Conservation (phyloP, 2,888 invertebrate genomes). For the Zelleria hepariella region DNA sequence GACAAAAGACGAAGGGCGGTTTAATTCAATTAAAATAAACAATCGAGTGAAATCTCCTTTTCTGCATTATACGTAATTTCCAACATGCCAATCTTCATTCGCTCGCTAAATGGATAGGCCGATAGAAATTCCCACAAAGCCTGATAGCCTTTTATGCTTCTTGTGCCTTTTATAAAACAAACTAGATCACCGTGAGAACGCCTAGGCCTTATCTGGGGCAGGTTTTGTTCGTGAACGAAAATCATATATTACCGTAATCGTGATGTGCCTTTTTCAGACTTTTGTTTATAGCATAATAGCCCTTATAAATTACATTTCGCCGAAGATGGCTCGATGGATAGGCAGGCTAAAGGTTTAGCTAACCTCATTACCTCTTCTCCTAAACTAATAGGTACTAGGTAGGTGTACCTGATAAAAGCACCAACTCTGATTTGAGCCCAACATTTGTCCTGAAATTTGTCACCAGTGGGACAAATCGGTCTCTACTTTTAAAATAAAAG, state of each 20-base stretch:
- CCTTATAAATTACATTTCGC: neutral
- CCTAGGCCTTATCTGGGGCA: neutral
- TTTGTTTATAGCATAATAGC: neutral
- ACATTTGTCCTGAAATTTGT: no score
- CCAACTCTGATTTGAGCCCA: no score
- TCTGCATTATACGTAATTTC: neutral
- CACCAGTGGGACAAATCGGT: no score
- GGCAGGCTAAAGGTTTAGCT: neutral
- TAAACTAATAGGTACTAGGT: no score
- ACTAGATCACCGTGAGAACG: neutral
- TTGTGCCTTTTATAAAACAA: neutral
- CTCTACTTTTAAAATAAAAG: no score
- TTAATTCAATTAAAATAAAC: conserved; percentile 1
- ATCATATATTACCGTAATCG: neutral
- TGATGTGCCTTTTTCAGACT: neutral
- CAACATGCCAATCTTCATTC: neutral
- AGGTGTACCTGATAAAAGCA: no score
- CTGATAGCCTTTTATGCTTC: neutral
- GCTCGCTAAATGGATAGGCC: no score
- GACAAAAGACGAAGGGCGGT: neutral
- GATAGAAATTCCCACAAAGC: no score
- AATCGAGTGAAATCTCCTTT: neutral
- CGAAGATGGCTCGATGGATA: neutral
- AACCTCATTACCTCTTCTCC: no score
- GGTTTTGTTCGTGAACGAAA: neutral